phyloP scores from a whole-genome alignment of 2,888 invertebrate species.

The Prenolepis imparis region DNA sequence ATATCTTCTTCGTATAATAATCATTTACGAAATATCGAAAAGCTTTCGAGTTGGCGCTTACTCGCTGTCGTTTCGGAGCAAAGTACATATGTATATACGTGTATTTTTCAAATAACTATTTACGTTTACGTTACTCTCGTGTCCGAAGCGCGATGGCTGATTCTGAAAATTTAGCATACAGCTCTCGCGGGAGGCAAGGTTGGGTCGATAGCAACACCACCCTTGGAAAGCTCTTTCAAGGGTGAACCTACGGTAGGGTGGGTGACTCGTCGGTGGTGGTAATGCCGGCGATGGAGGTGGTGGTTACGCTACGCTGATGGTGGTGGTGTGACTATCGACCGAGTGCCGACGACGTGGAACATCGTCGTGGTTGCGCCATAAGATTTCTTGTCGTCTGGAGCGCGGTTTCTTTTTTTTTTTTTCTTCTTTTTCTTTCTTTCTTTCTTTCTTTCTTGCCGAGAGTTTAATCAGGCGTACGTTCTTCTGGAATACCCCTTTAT shows the following conservation, averaged over 20 bases:
- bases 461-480: constrained; percentile 40
- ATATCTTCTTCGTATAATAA: constrained; percentile 3
- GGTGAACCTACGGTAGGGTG: constrained; percentile 67
- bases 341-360: constrained; percentile 70
- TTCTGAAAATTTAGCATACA: constrained; percentile 71
- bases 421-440: background rate
- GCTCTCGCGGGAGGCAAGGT: constrained; percentile 74
- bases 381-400: constrained; percentile 67
- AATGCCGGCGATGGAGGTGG: constrained; percentile 46
- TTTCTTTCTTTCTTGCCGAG: constrained; percentile 28
- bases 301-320: constrained; percentile 58
- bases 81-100: background rate
- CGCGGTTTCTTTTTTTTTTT: background rate
- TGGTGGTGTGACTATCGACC: constrained; percentile 75
- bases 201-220: constrained; percentile 78
- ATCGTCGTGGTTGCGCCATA: constrained; percentile 73
- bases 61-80: background rate
- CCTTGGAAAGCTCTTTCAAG: constrained; percentile 71
- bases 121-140: constrained; percentile 31
- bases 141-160: constrained; percentile 12
- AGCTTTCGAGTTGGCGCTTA: background rate
- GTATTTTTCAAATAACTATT: constrained; percentile 21
- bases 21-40: constrained; percentile 1
- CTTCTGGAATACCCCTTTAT: constrained; percentile 14
- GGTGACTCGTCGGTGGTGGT: constrained; percentile 58